phyloP scores from a whole-genome alignment of 1,140 invertebrate species.

The Palaemon carinicauda region DNA sequence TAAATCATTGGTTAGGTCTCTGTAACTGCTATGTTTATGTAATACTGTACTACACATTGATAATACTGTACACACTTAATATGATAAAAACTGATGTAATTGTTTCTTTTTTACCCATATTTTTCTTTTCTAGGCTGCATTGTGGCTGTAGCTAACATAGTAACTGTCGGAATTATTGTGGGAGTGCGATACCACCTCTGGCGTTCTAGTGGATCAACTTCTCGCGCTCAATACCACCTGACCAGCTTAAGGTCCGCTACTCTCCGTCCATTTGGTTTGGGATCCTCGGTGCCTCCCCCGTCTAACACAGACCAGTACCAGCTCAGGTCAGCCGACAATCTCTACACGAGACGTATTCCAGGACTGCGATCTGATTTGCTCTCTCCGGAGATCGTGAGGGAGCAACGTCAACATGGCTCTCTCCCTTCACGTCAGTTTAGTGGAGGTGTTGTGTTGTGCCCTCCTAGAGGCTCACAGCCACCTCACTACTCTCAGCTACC shows the following conservation, averaged over 20 bases:
- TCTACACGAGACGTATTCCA: slow-evolving; percentile 23
- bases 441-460: slow-evolving; percentile 41
- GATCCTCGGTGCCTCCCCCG: slow-evolving; percentile 19
- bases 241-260: slow-evolving; percentile 35
- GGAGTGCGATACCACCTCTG: slow-evolving; percentile 42
- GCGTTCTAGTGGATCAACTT: slow-evolving; percentile 32
- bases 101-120: background rate
- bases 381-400: slow-evolving; percentile 30
- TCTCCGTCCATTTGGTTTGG: slow-evolving; percentile 44
- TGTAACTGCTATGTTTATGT: background rate
- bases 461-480: slow-evolving; percentile 31
- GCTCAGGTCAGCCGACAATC: slow-evolving; percentile 33
- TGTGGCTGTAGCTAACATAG: slow-evolving; percentile 41
- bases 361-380: slow-evolving; percentile 39
- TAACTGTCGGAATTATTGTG: slow-evolving; percentile 46
- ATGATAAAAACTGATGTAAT: too few species aligned
- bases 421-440: slow-evolving; percentile 2
- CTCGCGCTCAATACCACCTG: slow-evolving; percentile 39
- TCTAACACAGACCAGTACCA: slow-evolving; percentile 51
- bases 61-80: too few species aligned
- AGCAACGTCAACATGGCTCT: slow-evolving; percentile 24
- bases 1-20: background rate
- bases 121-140: slow-evolving; percentile 19
- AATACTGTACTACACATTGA: background rate
- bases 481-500: slow-evolving; percentile 43